Evolutionary conservation across 2,797 vertebrate genomes (phyloP).

Genomic region (Rhinogobio ventralis): DNA sequence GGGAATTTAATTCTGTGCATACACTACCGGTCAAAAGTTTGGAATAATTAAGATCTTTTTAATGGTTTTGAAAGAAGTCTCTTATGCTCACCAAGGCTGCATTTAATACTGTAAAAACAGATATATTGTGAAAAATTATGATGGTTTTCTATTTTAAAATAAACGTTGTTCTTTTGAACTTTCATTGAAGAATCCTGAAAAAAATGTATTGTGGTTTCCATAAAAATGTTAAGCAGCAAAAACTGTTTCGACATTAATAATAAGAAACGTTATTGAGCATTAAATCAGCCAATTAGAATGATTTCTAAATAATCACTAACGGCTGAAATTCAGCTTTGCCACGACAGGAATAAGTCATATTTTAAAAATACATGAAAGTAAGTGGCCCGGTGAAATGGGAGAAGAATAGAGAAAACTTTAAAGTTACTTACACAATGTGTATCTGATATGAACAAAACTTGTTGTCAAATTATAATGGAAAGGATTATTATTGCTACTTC

Average conservation of each 20-base stretch:
- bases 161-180: too few relatives aligned
- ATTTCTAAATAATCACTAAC: background rate
- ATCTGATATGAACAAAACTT: too few relatives aligned
- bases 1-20: background rate
- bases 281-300: background rate
- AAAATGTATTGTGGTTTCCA: too few relatives aligned
- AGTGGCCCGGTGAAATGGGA: too few relatives aligned
- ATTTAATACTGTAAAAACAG: background rate
- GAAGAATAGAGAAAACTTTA: too few relatives aligned
- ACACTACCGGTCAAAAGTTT: background rate
- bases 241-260: background rate
- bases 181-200: too few relatives aligned
- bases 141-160: background rate
- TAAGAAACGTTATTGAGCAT: background rate
- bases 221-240: too few relatives aligned
- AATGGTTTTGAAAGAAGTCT: background rate
- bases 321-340: background rate
- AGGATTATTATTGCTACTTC: too few relatives aligned
- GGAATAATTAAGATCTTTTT: background rate
- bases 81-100: background rate
- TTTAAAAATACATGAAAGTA: too few relatives aligned
- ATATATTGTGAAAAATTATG: background rate
- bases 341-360: background rate
- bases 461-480: too few relatives aligned
- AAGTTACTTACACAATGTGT: too few relatives aligned